Conservation (phyloP, 2,888 invertebrate genomes). For the Drosophila sordidula region DNA sequence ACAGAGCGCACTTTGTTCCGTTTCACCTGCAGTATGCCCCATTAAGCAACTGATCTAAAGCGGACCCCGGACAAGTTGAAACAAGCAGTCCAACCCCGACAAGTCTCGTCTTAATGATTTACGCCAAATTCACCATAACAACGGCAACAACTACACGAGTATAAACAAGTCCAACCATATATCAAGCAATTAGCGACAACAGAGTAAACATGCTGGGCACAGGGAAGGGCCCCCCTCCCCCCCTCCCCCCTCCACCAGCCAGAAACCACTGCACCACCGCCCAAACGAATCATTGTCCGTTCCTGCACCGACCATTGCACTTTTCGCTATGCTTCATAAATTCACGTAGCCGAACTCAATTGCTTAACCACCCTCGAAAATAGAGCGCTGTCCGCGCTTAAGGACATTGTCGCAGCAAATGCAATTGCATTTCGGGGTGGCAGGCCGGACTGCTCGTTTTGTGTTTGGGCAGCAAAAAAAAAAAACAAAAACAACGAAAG, state of each 20-base stretch:
- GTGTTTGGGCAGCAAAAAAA: not conserved
- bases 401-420: slow-evolving; percentile 48
- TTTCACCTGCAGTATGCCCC: slow-evolving; percentile 41
- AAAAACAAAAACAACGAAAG: slow-evolving; percentile 3
- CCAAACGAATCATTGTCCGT: slow-evolving; percentile 32
- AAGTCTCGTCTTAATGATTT: slow-evolving; percentile 41
- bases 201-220: slow-evolving; percentile 59
- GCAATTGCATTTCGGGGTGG: slow-evolving; percentile 47
- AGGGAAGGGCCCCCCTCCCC: not conserved
- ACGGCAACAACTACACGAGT: slow-evolving; percentile 35
- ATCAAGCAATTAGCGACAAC: slow-evolving; percentile 76
- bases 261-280: slow-evolving; percentile 26
- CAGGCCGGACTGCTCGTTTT: slow-evolving; percentile 41
- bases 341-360: slow-evolving; percentile 63
- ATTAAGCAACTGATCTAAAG: slow-evolving; percentile 42
- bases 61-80: slow-evolving; percentile 16
- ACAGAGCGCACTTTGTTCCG: too few relatives aligned
- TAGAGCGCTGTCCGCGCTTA: slow-evolving; percentile 9
- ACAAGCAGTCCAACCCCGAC: slow-evolving; percentile 33
- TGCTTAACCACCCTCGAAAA: slow-evolving; percentile 56
- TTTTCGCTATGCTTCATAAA: slow-evolving; percentile 72
- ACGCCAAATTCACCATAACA: slow-evolving; percentile 62
- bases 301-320: slow-evolving; percentile 58
- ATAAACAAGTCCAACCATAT: slow-evolving; percentile 52
- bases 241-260: too few relatives aligned